Evolutionary conservation across 2,797 vertebrate species (phyloP).

Genomic region (Trematomus bernacchii): DNA sequence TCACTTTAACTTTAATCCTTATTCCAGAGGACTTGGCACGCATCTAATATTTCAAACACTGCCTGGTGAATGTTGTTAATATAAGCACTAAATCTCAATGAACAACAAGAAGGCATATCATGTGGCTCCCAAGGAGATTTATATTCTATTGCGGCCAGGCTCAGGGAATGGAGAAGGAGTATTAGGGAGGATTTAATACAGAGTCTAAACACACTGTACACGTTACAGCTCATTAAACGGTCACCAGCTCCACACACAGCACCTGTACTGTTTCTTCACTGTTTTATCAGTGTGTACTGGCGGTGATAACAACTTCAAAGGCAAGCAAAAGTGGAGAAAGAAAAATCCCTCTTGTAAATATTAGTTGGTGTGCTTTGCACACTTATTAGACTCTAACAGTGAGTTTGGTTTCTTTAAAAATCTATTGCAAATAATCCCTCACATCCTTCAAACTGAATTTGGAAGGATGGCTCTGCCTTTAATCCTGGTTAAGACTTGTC

Average conservation of each 20-base stretch:
- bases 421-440: background rate
- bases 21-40: slow-evolving; percentile 52
- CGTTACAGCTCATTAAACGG: slow-evolving; percentile 52
- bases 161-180: slow-evolving; percentile 32
- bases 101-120: slow-evolving; percentile 50
- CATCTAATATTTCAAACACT: slow-evolving; percentile 47
- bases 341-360: background rate
- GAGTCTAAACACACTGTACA: slow-evolving; percentile 48
- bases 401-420: slow-evolving; percentile 2
- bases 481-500: background rate
- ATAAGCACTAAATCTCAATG: slow-evolving; percentile 68
- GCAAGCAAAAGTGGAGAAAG: background rate
- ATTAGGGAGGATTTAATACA: slow-evolving; percentile 34
- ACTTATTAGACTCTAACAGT: background rate
- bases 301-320: slow-evolving; percentile 1
- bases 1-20: slow-evolving; percentile 54
- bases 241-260: slow-evolving; percentile 5
- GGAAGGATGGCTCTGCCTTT: slow-evolving; percentile 3
- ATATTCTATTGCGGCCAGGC: slow-evolving; percentile 16
- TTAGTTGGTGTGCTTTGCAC: background rate
- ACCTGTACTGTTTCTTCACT: slow-evolving; percentile 20
- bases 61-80: slow-evolving; percentile 46
- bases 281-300: slow-evolving; percentile 12
- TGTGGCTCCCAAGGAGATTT: slow-evolving; percentile 46
- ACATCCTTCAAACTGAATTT: background rate